Conservation (phyloP, 2,797 vertebrate genomes). For the Pangasius djambal region DNA sequence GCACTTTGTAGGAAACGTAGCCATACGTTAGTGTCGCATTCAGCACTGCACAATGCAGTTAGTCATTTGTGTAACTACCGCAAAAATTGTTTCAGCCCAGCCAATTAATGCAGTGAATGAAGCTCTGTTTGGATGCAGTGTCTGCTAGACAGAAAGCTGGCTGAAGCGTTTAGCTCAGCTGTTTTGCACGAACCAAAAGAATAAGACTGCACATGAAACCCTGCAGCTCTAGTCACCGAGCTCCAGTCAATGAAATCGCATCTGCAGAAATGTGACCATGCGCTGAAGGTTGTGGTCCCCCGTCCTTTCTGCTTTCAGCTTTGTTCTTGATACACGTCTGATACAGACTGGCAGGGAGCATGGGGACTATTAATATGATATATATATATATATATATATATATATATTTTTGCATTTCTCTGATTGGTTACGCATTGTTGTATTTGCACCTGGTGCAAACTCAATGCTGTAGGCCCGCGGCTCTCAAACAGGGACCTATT, state of each 20-base stretch:
- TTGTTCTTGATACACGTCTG: too few species aligned
- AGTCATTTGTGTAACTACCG: constrained; percentile 28
- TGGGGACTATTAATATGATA: neutral
- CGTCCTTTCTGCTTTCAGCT: neutral
- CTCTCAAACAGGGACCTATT: neutral
- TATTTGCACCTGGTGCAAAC: neutral
- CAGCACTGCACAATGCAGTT: constrained; percentile 9
- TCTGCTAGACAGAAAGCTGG: neutral
- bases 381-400: too few species aligned
- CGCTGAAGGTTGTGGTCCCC: neutral
- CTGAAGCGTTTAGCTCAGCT: neutral
- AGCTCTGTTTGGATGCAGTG: constrained; percentile 30
- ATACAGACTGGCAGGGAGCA: neutral
- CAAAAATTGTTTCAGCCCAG: constrained; percentile 42
- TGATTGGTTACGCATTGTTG: neutral
- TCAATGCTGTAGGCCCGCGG: neutral
- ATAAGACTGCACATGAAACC: constrained; percentile 1
- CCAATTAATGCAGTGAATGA: constrained; percentile 29
- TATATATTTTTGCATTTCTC: neutral
- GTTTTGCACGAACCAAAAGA: neutral
- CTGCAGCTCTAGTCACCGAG: neutral
- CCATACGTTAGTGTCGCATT: constrained; percentile 20
- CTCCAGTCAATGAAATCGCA: neutral
- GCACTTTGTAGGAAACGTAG: constrained; percentile 36
- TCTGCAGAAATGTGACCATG: neutral